A percentile compares a stretch with the other conserved stretches of the same genome.
Conservation (phyloP, 2,888 invertebrate genomes). For the Tolmerus cingulatus region DNA sequence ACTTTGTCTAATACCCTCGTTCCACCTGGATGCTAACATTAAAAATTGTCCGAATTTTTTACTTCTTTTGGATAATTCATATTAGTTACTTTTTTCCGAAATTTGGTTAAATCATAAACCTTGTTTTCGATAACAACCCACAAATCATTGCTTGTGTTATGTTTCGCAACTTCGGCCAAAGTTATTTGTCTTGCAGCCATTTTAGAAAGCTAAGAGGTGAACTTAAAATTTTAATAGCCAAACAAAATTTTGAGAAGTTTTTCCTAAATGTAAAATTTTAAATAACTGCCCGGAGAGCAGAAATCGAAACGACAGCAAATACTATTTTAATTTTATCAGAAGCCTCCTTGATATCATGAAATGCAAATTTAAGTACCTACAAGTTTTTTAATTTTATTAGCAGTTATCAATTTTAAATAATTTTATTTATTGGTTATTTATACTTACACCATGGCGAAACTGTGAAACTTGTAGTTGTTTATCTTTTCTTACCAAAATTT, state of each 20-base stretch:
- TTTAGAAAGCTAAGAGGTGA: neutral
- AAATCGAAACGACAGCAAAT: neutral
- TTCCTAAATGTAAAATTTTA: neutral
- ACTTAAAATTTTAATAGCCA: neutral
- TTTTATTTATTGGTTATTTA: no score
- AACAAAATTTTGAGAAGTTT: neutral
- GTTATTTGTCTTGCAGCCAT: neutral
- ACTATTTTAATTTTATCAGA: neutral
- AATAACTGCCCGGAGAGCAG: neutral
- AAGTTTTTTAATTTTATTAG: no score
- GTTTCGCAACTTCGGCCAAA: constrained; percentile 67
- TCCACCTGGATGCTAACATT: constrained; percentile 88
- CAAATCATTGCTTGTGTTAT: constrained; percentile 69
- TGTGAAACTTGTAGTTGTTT: no score
- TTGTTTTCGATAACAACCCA: constrained; percentile 79
- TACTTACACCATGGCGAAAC: no score
- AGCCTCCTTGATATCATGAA: neutral
- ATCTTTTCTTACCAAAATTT: no score
- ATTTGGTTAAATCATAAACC: constrained; percentile 80
- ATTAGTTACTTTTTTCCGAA: constrained; percentile 71
- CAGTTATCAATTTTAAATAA: no score
- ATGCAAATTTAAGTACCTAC: neutral
- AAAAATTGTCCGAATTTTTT: neutral
- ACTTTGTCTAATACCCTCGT: constrained; percentile 90
- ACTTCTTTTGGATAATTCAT: neutral